phyloP scores from a whole-genome alignment of 2,113 vertebrate genomes.

The Rattus rattus region DNA sequence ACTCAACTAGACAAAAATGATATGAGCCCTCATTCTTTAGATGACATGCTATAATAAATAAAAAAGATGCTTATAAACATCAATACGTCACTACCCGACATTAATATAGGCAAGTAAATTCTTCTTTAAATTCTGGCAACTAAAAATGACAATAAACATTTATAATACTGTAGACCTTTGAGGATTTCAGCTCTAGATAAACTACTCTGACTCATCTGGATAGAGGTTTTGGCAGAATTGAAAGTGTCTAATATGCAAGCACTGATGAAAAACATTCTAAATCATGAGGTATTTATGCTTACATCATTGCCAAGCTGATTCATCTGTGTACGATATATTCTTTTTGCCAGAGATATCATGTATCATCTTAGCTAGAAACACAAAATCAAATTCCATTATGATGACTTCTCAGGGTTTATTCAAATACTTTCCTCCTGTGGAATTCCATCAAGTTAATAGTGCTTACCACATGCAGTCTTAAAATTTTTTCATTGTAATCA shows the following conservation, averaged over 20 bases:
- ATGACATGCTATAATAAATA: conserved; percentile 42
- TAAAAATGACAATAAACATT: conserved; percentile 63
- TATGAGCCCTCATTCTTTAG: conserved; percentile 56
- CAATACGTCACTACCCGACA: conserved; percentile 52
- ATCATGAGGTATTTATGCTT: conserved; percentile 74
- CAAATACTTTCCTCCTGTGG: conserved; percentile 76
- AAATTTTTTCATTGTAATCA: conserved; percentile 79
- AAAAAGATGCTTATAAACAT: conserved; percentile 51
- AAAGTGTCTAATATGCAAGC: conserved; percentile 62
- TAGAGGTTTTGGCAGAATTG: conserved; percentile 72
- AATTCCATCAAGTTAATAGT: conserved; percentile 74
- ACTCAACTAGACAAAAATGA: conserved; percentile 15
- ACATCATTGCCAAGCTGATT: conserved; percentile 78
- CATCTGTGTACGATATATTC: conserved; percentile 76
- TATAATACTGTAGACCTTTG: conserved; percentile 64
- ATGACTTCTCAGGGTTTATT: conserved; percentile 70
- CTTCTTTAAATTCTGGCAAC: conserved; percentile 63
- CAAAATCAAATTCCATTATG: conserved; percentile 74
- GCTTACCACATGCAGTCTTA: conserved; percentile 71
- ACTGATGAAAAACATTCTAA: conserved; percentile 77
- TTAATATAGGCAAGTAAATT: conserved; percentile 29
- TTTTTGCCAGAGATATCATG: conserved; percentile 76
- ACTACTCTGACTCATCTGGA: conserved; percentile 70
- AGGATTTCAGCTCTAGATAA: conserved; percentile 73
- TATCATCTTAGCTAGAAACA: conserved; percentile 73